Base-by-base conservation (phyloP, 2,113 vertebrate genomes). In the Kryptolebias marmoratus region DNA sequence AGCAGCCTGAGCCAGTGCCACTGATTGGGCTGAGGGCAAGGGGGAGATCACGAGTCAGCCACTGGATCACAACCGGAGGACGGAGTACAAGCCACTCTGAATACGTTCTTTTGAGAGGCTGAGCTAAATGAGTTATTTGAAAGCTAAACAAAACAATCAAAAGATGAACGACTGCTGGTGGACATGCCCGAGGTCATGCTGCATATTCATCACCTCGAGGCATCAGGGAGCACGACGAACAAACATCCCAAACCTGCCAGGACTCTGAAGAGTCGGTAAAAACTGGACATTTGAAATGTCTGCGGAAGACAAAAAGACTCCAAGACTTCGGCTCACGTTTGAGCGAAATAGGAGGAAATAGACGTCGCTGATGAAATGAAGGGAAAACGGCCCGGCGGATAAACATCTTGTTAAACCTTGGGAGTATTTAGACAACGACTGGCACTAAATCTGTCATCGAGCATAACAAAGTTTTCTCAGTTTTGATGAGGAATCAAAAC, bases 1-100 rank as follows among this genome's bases (percentile, higher is more conserved):
- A 93, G 89, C 85, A 78, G 89, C 84, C 87, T 50, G 10, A 88
- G 86, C 88, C 90, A 87, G 77, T 75, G 84, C 84, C 84, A 81
- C 90, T 92, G 90, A 93, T 91, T 93, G 87, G 82, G 66, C 75
- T 64, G 82, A 70, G 68, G 73, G 63, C 65, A 71, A 59, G 63
- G 76, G 73, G 59, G n/a, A 14, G 53, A 42, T 36, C 61, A 36
- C 57, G 75, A 86, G 69, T 86, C 68, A 71, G 57, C 58, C 72
- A 62, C 77, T 55, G 66, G 75, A 63, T 64, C 79, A 58, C 66
- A 32, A 65, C 4, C 65, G 50, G 58, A 61, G 56, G 61, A 18
- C 1, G 27, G 7, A 52, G 18, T 28, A 48, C 3, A 31, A 28
- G 31, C 53, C 58, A 57, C 58, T 70, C 16, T 39, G 61, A 68